Conservation (phyloP, 2,113 vertebrate genomes). For the Chrysemys picta region DNA sequence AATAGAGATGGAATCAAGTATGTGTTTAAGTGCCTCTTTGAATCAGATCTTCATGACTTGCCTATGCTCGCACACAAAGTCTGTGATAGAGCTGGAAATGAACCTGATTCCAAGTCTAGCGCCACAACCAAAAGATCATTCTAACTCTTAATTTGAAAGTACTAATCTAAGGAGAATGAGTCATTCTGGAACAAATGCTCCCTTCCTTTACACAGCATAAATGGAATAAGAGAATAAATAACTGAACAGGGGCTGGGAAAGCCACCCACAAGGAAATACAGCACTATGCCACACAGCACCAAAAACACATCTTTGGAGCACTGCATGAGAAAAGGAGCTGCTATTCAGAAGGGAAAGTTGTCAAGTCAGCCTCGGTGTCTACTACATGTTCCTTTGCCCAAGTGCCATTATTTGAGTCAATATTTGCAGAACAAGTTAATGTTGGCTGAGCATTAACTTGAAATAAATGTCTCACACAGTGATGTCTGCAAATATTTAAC, state of each 20-base stretch:
- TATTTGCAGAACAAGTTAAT: constrained; percentile 48
- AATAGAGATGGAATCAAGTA: background rate
- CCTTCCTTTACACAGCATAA: background rate
- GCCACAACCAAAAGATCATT: background rate
- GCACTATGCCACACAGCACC: rapidly evolving
- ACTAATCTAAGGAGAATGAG: background rate
- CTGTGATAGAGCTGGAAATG: background rate
- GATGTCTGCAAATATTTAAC: constrained; percentile 48
- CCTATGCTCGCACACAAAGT: background rate
- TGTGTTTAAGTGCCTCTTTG: background rate
- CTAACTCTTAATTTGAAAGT: background rate
- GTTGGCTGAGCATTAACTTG: constrained; percentile 35
- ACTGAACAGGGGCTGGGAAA: background rate
- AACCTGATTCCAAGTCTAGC: background rate
- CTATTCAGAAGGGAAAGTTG: background rate
- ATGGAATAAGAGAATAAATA: background rate
- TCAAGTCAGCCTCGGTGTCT: background rate
- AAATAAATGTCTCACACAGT: background rate
- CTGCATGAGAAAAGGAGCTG: background rate
- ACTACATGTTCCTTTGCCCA: background rate
- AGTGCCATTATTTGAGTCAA: constrained; percentile 12
- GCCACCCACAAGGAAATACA: background rate
- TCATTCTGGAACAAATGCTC: background rate
- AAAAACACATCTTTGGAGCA: background rate
- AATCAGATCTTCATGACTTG: background rate